Conservation (phyloP, 37 sponge, comb jelly and placozoan species). For the Diacarnus erythraeanus region DNA sequence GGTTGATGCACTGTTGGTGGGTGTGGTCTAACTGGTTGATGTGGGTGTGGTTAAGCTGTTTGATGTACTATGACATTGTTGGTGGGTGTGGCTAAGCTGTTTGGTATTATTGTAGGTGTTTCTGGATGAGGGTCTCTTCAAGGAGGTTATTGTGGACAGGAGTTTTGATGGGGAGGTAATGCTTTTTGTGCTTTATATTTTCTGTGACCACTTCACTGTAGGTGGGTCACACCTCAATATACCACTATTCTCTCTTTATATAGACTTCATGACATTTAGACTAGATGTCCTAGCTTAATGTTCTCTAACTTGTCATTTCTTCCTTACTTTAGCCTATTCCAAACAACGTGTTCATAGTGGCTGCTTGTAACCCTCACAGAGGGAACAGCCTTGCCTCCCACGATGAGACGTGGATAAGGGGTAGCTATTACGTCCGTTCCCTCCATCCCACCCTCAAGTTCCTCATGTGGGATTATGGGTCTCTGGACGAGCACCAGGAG, state of each 20-base stretch:
- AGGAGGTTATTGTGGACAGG: conserved; percentile 86
- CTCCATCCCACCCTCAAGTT: conserved; percentile 82
- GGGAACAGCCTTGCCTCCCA: conserved; percentile 77
- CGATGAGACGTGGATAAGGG: conserved; percentile 80
- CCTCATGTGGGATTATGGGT: conserved; percentile 92
- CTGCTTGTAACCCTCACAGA: conserved; percentile 94
- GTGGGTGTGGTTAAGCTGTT: no score
- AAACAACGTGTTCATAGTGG: conserved; percentile 80
- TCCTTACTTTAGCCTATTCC: conserved; percentile 65
- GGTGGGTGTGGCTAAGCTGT: no score
- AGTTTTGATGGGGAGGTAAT: conserved; percentile 81
- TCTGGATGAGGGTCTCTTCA: conserved; percentile 92
- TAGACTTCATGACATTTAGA: no score
- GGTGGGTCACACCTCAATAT: neutral
- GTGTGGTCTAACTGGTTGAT: no score
- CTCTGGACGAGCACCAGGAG: conserved; percentile 84
- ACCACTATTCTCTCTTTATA: neutral
- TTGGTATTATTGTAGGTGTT: conserved; percentile 61
- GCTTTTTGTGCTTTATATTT: neutral
- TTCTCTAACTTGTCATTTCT: conserved; percentile 9
- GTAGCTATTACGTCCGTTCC: conserved; percentile 80
- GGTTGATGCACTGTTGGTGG: no score
- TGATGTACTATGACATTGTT: no score
- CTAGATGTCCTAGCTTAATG: no score
- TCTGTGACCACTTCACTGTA: neutral